Evolutionary conservation across 1,140 invertebrate genomes (phyloP), one percentile per base, ranked within the genome.

Genomic region (Philaenus spumarius): DNA sequence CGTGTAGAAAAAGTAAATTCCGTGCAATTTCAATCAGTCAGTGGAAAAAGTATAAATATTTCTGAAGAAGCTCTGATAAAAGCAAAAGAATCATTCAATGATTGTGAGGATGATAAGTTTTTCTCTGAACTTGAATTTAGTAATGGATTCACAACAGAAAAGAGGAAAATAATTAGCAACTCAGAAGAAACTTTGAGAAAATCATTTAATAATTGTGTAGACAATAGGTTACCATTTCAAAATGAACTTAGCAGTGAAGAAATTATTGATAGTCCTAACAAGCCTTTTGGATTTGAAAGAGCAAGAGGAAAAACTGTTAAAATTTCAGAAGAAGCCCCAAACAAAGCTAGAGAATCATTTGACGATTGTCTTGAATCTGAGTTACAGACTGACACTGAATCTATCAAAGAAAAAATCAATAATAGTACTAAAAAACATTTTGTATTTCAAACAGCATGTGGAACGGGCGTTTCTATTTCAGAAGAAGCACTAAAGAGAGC

Each of bases 111-210:
- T 30, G 26, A 30, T 30, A 9, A 30, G 3, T 4, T 30, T 4
- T 30, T 30, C 9, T 30, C 3, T 9, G 26, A 30, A 30, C 3
- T 30, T 30, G 9, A 30, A 61, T 15, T 20, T 14, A 37, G 15
- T 59, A 50, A 37, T 57, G 69, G 67, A 35, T 71, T 72, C 62
- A 60, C 64, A 65, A 73, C 69, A 12, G 59, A 61, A 45, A 63
- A 61, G 26, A 69, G 66, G 12, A 56, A 55, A 37, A 45, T 6
- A 45, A 37, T 54, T 22, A 19, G 5, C 9, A 42, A 54, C 4
- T 61, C 55, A 48, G 58, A 64, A 37, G 26, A 63, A 51, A 51
- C 63, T 34, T 46, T 65, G 40, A 47, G 37, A 11, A 66, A 52
- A 48, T 40, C 63, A 1, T 61, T 55, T 46, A 15, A 42, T 61